Conservation (phyloP, 1,140 invertebrate genomes). For the Dinoponera quadriceps region DNA sequence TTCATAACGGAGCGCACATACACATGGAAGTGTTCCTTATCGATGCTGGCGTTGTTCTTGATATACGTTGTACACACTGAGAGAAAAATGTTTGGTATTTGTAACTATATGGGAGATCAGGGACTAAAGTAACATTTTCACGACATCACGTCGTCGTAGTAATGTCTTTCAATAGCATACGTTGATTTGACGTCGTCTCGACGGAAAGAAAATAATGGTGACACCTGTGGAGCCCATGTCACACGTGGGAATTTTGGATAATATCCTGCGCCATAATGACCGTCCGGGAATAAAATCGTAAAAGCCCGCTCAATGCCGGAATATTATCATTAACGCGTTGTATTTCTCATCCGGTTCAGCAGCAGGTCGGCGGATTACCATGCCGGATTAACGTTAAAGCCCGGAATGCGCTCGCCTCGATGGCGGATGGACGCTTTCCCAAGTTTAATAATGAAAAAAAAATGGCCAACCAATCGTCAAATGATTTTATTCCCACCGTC, state of each 20-base stretch:
- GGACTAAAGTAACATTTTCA: too few relatives aligned
- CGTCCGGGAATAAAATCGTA: slow-evolving; percentile 64
- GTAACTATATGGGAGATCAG: too few relatives aligned
- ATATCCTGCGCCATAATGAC: slow-evolving; percentile 28
- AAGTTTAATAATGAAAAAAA: background rate
- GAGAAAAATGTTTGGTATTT: too few relatives aligned
- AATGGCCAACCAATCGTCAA: background rate
- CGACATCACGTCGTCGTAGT: background rate
- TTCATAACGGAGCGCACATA: too few relatives aligned
- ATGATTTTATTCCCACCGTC: background rate
- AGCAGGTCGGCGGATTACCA: background rate
- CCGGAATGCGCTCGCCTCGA: background rate
- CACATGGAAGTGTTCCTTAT: too few relatives aligned
- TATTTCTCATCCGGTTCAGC: background rate
- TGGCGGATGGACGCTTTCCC: too few relatives aligned
- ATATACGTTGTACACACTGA: too few relatives aligned
- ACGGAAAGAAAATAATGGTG: slow-evolving; percentile 63
- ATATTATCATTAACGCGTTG: slow-evolving; percentile 59
- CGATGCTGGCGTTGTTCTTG: too few relatives aligned
- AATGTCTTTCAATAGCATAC: slow-evolving; percentile 8
- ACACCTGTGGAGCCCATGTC: slow-evolving; percentile 67
- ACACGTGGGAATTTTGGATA: slow-evolving; percentile 37
- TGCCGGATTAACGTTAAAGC: background rate
- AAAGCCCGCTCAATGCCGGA: slow-evolving; percentile 35
- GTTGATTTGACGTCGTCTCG: slow-evolving; percentile 44